Evolutionary conservation across 2,797 vertebrate genomes (phyloP), one percentile per base, ranked within the genome.

Genomic region (Oreortyx pictus): DNA sequence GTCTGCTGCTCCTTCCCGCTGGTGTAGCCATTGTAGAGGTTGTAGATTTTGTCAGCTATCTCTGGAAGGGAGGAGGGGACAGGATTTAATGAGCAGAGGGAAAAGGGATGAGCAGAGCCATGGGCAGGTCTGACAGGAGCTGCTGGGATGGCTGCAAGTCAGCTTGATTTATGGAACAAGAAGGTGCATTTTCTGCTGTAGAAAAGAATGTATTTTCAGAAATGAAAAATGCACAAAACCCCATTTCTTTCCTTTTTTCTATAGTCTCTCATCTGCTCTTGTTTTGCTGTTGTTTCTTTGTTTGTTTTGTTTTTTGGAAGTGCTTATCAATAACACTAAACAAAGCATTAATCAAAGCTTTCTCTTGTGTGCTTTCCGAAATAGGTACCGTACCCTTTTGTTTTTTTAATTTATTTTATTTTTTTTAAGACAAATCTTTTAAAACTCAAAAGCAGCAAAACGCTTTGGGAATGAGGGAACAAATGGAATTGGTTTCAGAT

Each of bases 1-100:
- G 98, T 98, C 97, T 99, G 99, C 97, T 99, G 99, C 95, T 99
- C 99, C 96, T 99, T 99, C 37, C 99, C 99, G 2, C 99, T 99
- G 35, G 99, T 99, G 96, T 99, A 99, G 95, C 99, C 99, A 0
- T 99, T 99, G 96, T 99, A 99, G 87, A 99, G 97, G 95, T 99
- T 99, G 96, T 99, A 99, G 95, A 99, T 99, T 94, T 98, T 99
- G 97, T 99, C 99, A 43, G 99, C 99, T 87, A 99, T 98, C 97
- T 99, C 99, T 99, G 98, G 83, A 92, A 94, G 70, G 71, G 52
- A 92, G 18, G 25, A 54, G 52, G 54, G 31, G 11, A 24, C 0
- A 8, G 71, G 33, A 52, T 88, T 24, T 85, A 86, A n/a, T 8
- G 70, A 70, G 23, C 43, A 41, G 47, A 3, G 1, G 31, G 73